A percentile compares a stretch with the other conserved stretches of the same genome.
Conservation (phyloP, 2,113 vertebrate genomes). For the Malurus melanocephalus region DNA sequence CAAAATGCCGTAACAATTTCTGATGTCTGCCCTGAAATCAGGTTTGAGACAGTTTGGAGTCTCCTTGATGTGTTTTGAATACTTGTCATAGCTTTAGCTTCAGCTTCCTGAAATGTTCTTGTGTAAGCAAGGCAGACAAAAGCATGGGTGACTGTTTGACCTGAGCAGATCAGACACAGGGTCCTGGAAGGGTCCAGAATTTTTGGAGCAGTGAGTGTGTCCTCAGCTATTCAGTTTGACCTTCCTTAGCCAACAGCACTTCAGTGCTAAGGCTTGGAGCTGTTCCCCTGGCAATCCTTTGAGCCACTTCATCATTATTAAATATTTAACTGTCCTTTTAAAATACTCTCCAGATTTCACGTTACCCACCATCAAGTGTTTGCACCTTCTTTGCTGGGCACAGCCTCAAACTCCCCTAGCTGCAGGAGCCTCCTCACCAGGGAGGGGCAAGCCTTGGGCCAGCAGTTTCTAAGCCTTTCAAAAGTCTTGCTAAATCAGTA, state of each 20-base stretch:
- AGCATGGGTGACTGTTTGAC: background rate
- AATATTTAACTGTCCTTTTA: background rate
- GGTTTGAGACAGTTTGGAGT: background rate
- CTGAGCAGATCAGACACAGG: background rate
- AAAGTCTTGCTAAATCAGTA: background rate
- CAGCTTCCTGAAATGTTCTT: background rate
- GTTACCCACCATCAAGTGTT: background rate
- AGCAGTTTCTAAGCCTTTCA: background rate
- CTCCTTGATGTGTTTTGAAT: slow-evolving; percentile 13
- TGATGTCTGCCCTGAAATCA: background rate
- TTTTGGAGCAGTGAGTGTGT: background rate
- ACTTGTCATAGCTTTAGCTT: background rate
- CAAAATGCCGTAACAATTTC: background rate
- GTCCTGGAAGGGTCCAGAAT: background rate
- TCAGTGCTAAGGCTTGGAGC: background rate
- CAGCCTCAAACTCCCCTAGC: background rate
- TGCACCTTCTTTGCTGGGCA: background rate
- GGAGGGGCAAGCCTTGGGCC: background rate
- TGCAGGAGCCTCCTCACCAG: background rate
- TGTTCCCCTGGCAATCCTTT: background rate
- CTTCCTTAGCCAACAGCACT: background rate
- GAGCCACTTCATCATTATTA: background rate
- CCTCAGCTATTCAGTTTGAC: background rate
- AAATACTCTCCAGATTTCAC: background rate
- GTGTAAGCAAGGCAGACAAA: background rate